Conservation (phyloP, 2,113 vertebrate species). For the Urocynchramus pylzowi region DNA sequence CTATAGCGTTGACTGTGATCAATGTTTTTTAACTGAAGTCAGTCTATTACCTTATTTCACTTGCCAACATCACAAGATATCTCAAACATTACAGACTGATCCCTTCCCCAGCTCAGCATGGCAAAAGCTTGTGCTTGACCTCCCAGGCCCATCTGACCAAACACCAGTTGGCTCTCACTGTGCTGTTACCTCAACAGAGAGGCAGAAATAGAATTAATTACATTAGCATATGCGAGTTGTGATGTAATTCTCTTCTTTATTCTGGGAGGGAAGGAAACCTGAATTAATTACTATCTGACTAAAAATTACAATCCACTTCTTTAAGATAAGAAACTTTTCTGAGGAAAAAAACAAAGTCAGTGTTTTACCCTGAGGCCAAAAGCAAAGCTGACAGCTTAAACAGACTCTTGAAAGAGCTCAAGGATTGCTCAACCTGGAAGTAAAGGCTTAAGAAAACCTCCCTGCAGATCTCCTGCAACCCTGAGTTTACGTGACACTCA, state of each 20-base stretch:
- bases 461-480: neutral
- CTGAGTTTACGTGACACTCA: neutral
- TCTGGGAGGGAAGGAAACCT: constrained; percentile 46
- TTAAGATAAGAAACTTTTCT: constrained; percentile 9
- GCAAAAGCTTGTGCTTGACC: constrained; percentile 11
- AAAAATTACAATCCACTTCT: constrained; percentile 16
- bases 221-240: neutral
- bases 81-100: neutral
- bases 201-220: constrained; percentile 57
- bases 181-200: constrained; percentile 14
- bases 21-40: neutral
- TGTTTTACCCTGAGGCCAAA: constrained; percentile 27
- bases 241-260: neutral
- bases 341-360: neutral
- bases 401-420: constrained; percentile 26
- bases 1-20: neutral
- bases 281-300: constrained; percentile 43
- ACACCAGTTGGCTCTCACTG: neutral
- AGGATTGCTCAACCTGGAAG: constrained; percentile 47
- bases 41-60: neutral
- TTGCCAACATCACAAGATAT: neutral
- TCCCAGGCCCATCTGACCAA: constrained; percentile 5
- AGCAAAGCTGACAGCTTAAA: constrained; percentile 49
- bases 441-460: constrained; percentile 36
- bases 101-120: neutral